These are phyloP conservation scores for Lasiurus borealis DNA, from an alignment of 2,113 vertebrate genomes.

Conservation along the genomic window DNA sequence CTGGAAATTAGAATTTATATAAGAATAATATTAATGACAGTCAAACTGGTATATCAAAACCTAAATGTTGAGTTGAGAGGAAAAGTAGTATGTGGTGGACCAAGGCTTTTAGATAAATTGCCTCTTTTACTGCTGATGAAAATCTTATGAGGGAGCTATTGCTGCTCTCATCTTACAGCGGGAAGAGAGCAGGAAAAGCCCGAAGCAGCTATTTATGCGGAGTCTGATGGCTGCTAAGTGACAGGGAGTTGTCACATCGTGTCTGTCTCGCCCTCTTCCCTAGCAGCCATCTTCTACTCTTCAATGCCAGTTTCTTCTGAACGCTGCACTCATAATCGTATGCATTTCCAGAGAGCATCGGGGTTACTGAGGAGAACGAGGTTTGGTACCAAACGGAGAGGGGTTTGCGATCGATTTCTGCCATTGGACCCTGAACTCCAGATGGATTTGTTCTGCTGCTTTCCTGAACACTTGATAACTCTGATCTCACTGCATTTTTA, in stretches of 20 bases:
- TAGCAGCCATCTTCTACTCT: not conserved
- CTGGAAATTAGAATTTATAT: conserved; percentile 12
- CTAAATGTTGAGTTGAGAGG: not conserved
- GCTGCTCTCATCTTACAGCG: not conserved
- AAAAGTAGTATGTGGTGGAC: not conserved
- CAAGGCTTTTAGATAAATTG: not conserved
- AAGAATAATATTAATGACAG: not conserved
- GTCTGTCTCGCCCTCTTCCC: not conserved
- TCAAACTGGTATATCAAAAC: not conserved
- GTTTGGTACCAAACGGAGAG: not conserved
- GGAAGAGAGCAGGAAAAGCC: not conserved
- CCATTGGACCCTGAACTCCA: not conserved
- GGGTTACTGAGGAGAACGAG: not conserved
- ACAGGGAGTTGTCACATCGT: not conserved
- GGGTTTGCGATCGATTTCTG: not conserved
- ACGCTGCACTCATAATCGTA: not conserved
- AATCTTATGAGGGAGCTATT: not conserved
- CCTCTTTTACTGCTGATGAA: not conserved
- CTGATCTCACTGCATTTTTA: not conserved
- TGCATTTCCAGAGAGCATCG: not conserved
- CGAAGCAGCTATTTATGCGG: not conserved
- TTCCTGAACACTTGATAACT: not conserved
- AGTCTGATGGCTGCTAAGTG: not conserved
- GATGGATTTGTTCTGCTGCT: not conserved
- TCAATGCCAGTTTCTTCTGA: not conserved